Percentiles rank a stretch among this genome's conserved stretches.
phyloP scores from a whole-genome alignment of 2,888 invertebrate genomes.

The Rapana venosa region DNA sequence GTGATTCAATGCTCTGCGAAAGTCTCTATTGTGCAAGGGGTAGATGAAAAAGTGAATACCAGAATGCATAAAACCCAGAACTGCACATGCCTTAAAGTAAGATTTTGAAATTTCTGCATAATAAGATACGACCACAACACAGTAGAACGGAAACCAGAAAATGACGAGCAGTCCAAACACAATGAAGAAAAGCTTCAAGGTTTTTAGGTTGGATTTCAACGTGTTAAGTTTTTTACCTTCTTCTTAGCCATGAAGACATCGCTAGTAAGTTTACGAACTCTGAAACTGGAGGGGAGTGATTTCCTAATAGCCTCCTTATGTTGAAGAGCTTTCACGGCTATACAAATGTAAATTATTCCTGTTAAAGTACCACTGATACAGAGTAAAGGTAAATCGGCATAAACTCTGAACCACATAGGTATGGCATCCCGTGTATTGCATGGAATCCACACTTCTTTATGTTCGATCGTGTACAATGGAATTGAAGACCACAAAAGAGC shows the following conservation, averaged over 20 bases:
- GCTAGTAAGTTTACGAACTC: no score
- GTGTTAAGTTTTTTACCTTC: not conserved
- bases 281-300: not conserved
- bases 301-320: not conserved
- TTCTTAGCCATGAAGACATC: not conserved
- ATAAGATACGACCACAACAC: not conserved
- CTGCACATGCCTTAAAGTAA: not conserved
- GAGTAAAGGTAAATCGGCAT: not conserved
- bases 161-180: not conserved
- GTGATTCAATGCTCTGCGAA: not conserved
- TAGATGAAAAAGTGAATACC: not conserved
- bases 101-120: not conserved
- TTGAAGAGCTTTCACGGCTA: not conserved
- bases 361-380: not conserved
- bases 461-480: constrained; percentile 29
- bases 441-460: not conserved
- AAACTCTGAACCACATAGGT: not conserved
- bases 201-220: not conserved
- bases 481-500: constrained; percentile 15
- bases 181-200: not conserved
- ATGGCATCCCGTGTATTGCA: constrained; percentile 1
- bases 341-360: not conserved
- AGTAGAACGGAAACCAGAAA: constrained; percentile 15
- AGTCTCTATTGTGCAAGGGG: not conserved
- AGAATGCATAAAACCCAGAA: constrained; percentile 8